phyloP scores from a whole-genome alignment of 2,113 vertebrate genomes.

The Origma solitaria region DNA sequence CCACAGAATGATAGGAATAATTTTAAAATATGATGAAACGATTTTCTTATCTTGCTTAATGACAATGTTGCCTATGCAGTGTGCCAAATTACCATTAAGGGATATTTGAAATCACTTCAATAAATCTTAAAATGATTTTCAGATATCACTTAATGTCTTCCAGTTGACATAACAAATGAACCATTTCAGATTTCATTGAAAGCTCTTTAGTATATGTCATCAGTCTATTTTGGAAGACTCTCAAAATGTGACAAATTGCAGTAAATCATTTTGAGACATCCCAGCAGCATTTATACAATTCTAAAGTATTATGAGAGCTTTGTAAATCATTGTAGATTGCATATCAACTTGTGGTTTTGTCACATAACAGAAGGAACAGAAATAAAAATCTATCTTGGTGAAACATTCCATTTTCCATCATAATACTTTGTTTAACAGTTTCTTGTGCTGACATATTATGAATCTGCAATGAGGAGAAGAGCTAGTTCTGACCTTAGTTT shows the following conservation, averaged over 20 bases:
- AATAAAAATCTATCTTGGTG: constrained; percentile 31
- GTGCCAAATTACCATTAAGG: constrained; percentile 63
- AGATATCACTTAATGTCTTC: constrained; percentile 69
- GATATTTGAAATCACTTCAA: constrained; percentile 66
- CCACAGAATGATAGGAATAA: constrained; percentile 30
- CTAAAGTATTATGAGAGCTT: constrained; percentile 17
- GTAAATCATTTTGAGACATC: constrained; percentile 48
- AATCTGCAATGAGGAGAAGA: neutral
- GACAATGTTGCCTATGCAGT: constrained; percentile 41
- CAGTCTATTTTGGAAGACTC: constrained; percentile 62
- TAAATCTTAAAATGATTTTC: constrained; percentile 72
- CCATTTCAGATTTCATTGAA: constrained; percentile 67
- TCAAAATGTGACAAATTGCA: constrained; percentile 67
- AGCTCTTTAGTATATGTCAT: constrained; percentile 70
- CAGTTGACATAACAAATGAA: constrained; percentile 74
- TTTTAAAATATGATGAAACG: constrained; percentile 46
- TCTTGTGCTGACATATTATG: neutral
- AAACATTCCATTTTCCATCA: constrained; percentile 11
- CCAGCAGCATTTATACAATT: neutral
- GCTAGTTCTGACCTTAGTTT: neutral
- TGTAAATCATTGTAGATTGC: constrained; percentile 41
- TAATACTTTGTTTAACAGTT: constrained; percentile 6
- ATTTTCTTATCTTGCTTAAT: constrained; percentile 62
- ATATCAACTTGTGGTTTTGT: constrained; percentile 28
- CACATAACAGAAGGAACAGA: constrained; percentile 29